Conservation (phyloP, 2,797 vertebrate species). For the Clarias fuscus region DNA sequence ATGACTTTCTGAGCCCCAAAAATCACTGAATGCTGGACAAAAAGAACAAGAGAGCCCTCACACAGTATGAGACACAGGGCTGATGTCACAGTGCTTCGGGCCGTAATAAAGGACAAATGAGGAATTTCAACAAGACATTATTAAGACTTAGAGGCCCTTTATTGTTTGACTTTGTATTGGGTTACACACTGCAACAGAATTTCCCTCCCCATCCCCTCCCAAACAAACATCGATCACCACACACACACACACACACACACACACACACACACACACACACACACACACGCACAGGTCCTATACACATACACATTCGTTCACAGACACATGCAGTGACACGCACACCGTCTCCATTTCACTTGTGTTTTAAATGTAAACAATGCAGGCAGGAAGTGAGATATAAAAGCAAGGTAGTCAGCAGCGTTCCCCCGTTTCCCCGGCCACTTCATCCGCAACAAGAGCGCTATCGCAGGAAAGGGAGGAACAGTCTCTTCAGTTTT, state of each 20-base stretch:
- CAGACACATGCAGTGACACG: slow-evolving; percentile 49
- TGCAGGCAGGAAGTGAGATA: slow-evolving; percentile 75
- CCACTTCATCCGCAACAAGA: slow-evolving; percentile 30
- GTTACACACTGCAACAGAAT: slow-evolving; percentile 71
- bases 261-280: slow-evolving; percentile 25
- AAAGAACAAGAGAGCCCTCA: no score
- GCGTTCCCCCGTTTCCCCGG: slow-evolving; percentile 48
- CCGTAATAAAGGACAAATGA: not conserved
- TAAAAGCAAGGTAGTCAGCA: slow-evolving; percentile 71
- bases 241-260: slow-evolving; percentile 45
- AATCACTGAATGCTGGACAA: no score
- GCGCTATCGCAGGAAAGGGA: slow-evolving; percentile 55
- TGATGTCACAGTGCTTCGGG: no score
- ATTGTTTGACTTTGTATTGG: slow-evolving; percentile 77
- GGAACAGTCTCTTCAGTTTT: slow-evolving; percentile 9
- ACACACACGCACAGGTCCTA: not conserved
- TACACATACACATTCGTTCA: slow-evolving; percentile 33
- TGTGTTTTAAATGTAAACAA: slow-evolving; percentile 77
- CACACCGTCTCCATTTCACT: slow-evolving; percentile 32
- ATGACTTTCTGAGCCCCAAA: no score
- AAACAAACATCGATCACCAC: slow-evolving; percentile 58
- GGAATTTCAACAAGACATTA: not conserved
- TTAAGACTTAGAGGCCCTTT: slow-evolving; percentile 73
- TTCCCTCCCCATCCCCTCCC: slow-evolving; percentile 56
- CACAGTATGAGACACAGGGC: no score